These are phyloP conservation scores for human (Homo sapiens) DNA, from an alignment of 2,113 vertebrate species.

Conservation along the genomic window GRCh38 chr3:45822001-45822500, in stretches of 20 bases:
- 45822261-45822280: background rate
- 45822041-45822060: background rate
- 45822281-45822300: background rate
- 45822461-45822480: background rate
- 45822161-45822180: background rate
- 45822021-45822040: background rate
- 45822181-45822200: background rate
- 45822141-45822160: background rate
- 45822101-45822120: background rate
- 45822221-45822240: background rate
- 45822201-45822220: background rate
- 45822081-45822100: background rate
- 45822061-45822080: background rate
- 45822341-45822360: background rate
- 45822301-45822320: background rate
- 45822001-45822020: background rate
- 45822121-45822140: background rate
- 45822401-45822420: background rate
- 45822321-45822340: background rate
- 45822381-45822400: background rate
- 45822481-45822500: background rate
- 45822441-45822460: background rate
- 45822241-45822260: background rate
- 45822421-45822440: background rate
- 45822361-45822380: background rate